These are phyloP conservation scores for Lepus oiostolus DNA, from an alignment of 2,797 vertebrate species.

Conservation along the genomic window DNA sequence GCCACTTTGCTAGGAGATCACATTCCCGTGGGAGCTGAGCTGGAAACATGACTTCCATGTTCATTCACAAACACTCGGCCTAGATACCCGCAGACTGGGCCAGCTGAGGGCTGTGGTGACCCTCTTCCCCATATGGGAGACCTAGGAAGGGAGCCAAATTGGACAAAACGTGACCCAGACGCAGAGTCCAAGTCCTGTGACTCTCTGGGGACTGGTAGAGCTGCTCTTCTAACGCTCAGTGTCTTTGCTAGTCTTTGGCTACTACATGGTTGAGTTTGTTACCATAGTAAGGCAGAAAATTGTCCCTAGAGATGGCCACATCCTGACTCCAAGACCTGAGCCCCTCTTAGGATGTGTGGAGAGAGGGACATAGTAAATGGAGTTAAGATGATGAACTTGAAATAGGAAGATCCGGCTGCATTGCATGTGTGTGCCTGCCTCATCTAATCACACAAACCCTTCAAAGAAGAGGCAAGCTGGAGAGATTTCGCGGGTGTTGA, in stretches of 20 bases:
- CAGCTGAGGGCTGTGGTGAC: background rate
- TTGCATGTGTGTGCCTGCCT: background rate
- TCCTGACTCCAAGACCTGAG: background rate
- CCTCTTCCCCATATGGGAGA: background rate
- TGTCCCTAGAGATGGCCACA: background rate
- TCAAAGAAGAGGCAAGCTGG: background rate
- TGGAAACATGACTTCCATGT: background rate
- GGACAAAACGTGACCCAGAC: background rate
- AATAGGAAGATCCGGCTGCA: background rate
- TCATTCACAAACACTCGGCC: conserved; percentile 1
- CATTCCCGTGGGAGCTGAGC: background rate
- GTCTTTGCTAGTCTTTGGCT: background rate
- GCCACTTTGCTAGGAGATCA: background rate
- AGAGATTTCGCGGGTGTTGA: background rate
- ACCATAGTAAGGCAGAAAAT: background rate
- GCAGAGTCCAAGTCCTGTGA: background rate
- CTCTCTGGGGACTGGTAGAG: background rate
- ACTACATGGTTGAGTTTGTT: background rate
- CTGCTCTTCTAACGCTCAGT: background rate
- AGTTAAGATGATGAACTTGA: background rate
- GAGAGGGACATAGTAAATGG: background rate
- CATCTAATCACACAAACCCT: background rate
- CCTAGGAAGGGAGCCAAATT: background rate
- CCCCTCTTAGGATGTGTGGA: background rate
- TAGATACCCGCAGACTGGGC: background rate